Base-by-base conservation (phyloP, 2,797 vertebrate species). In the Lithobates sylvaticus region DNA sequence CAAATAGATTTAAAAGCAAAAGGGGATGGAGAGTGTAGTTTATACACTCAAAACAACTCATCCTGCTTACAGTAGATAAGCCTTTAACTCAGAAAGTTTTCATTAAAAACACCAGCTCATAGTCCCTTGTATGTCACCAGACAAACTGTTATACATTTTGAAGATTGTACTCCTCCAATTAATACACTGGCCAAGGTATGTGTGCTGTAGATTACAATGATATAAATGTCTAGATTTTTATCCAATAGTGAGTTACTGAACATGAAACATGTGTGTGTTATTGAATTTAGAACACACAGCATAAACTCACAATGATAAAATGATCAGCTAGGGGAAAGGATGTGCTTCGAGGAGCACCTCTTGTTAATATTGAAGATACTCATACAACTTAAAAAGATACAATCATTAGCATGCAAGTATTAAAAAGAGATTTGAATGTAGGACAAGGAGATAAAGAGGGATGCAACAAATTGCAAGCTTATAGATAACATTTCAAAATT, bases 391-490 rank as follows among this genome's bases (percentile, higher is more conserved):
- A 18, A 58, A 61, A 42, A 61, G 34, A 9, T 39, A 82, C 8
- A 84, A 76, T 12, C 54, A 74, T 9, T 26, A 34, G 42, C 81
- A 83, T 50, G 73, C 71, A 68, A 76, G 10, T 27, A 18, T 72
- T 72, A 39, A 42, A 27, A 69, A 68, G 39, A 39, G 6, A 36
- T 10, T 7, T 75, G 54, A 54, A 61, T 34, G 9, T 26, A 42
- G 32, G 27, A 36, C 34, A 67, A 1, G 67, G 10, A 47, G 42
- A 1, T 10, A 3, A 27, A 74, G 39, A 32, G 23, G 36, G 32
- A 67, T 75, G 26, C 18, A 74, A 75, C 50, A 34, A 34, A 83
- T 72, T 12, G 32, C 34, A 64, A 27, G 10, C 12, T 65, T 58
- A 18, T 58, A 42, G 50, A 50, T 1, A 34, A 58, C 15, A 76